Base-by-base conservation (phyloP, 2,888 invertebrate genomes). In the Drosophila ezoana region DNA sequence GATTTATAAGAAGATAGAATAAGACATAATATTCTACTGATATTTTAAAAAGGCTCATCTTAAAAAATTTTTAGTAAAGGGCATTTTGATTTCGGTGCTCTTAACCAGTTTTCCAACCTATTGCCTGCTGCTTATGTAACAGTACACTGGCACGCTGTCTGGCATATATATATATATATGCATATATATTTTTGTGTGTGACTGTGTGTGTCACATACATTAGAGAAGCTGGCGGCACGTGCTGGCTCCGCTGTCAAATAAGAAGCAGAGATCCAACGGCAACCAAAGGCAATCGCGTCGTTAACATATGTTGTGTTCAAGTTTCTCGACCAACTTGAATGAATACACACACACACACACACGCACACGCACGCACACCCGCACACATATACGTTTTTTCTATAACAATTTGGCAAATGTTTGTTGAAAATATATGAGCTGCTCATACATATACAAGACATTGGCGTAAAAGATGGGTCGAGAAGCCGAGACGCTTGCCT, bases 271-370 rank as follows among this genome's bases (percentile, higher is more conserved):
- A 43, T 47, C 48, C 76, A 53, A 35, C 57, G 56, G 59, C 61
- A 67, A 54, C 60, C 75, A 61, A 67, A 65, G 70, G 65, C 54
- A 63, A 80, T 67, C 56, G 79, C 72, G 79, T 78, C 72, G 83
- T 81, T 85, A 87, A 84, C 84, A 87, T 82, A 87, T 82, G 87
- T 75, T 83, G 66, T 76, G 68, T 80, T 70, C 77, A 76, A 69
- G 54, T 73, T 76, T 72, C 53, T 57, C 56, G 66, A 73, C 74
- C 73, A 83, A 78, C 58, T 81, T 67, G 58, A 60, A 28, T 68
- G 43, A 43, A 5, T 45, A 28, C 8, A 28, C 28, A 28, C 8
- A 28, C 8, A 28, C 23, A 23, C 1, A 23, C 6, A 23, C 23
- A 23, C 23, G 5, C 8, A 23, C 23, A 23, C 6, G 1, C n/a